Base-by-base conservation (phyloP, 2,888 invertebrate species). In the Ochlodes sylvanus region DNA sequence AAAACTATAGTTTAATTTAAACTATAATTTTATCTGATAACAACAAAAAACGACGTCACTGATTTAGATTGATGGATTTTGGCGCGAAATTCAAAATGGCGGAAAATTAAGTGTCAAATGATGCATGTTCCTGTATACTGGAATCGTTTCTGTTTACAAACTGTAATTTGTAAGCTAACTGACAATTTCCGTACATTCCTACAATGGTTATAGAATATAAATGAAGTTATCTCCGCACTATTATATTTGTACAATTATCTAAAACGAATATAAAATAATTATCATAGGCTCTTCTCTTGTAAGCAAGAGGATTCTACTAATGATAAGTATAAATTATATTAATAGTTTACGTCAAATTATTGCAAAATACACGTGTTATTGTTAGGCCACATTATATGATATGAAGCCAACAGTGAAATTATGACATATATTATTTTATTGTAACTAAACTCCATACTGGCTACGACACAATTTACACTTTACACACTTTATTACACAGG, bases 191-290 rank as follows among this genome's bases (percentile, higher is more conserved):
- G 2, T 47, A 17, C 27, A 47, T 44, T n/a, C 42, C 44, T 47
- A 17, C 17, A 15, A 47, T 9, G 44, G 44, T 17, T 47, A 47
- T 2, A 38, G 38, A 38, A 47, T 17, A 15, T 0, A 17, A 47
- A 47, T 47, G 15, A 17, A 47, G 44, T 17, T 15, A 47, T 47
- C 44, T 47, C 44, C 44, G 44, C 44, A 47, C 44, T 47, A 47
- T 2, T 7, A 47, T 47, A 52, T 52, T 52, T 64, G 63, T 64
- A 64, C 56, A 64, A 64, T 64, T 56, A 64, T 64, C 56, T 64
- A 56, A 64, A 64, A 64, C 50, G 44, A 56, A 34, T 64, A 64
- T 64, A 64, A 64, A 47, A 64, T 56, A 56, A 56, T 32, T 32
- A 42, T 15, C 55, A 63, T 54, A 54, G 42, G 27, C 63, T 63